Conservation (phyloP, 2,113 vertebrate genomes). For the Zonotrichia leucophrys region DNA sequence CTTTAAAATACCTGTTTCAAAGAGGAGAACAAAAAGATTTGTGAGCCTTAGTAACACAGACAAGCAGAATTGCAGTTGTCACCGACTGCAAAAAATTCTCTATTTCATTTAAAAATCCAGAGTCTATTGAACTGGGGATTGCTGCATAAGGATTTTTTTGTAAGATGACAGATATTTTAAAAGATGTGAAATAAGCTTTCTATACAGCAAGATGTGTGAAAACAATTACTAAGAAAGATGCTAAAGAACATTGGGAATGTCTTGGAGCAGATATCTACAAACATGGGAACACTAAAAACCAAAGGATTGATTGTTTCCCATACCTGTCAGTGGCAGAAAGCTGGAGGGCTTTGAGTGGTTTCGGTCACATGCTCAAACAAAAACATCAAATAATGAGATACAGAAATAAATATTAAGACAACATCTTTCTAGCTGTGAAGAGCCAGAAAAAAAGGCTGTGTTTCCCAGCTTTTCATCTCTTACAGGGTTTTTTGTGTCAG, state of each 20-base stretch:
- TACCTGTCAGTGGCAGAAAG: background rate
- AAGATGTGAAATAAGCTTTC: background rate
- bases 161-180: background rate
- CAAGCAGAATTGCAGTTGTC: background rate
- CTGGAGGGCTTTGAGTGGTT: background rate
- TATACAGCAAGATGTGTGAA: background rate
- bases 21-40: background rate
- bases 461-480: background rate
- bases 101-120: background rate
- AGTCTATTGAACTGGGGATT: background rate
- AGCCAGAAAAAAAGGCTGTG: background rate
- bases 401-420: background rate
- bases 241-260: background rate
- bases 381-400: background rate
- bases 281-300: background rate
- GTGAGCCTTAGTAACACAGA: background rate
- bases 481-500: accelerated
- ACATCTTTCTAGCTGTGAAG: background rate
- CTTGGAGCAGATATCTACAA: background rate
- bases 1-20: background rate
- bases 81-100: background rate
- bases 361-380: background rate
- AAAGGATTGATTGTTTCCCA: background rate
- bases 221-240: background rate
- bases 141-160: background rate